phyloP scores from a whole-genome alignment of 2,113 vertebrate genomes.

The Aptenodytes patagonicus region DNA sequence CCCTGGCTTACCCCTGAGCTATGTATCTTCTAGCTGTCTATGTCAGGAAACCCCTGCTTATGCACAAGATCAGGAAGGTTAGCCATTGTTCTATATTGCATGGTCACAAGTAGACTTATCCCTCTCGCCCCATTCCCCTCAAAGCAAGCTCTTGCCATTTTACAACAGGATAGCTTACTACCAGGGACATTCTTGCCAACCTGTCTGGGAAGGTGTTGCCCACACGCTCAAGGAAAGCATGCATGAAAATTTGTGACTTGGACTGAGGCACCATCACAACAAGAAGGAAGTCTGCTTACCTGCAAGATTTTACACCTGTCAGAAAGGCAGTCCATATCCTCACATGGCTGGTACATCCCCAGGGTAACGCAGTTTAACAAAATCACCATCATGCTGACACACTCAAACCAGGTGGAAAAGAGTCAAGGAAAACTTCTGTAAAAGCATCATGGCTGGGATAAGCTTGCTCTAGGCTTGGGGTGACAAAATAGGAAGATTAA shows the following conservation, averaged over 20 bases:
- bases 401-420: constrained; percentile 90
- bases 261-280: neutral
- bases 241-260: neutral
- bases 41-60: neutral
- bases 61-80: neutral
- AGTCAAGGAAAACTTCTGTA: constrained; percentile 78
- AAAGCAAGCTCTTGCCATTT: neutral
- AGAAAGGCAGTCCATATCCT: constrained; percentile 94
- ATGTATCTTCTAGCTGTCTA: neutral
- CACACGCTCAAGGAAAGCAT: neutral
- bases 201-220: neutral
- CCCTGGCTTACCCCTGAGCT: neutral
- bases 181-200: neutral
- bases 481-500: neutral
- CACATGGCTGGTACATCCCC: constrained; percentile 97
- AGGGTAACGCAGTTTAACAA: constrained; percentile 95
- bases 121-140: neutral
- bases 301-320: constrained; percentile 94
- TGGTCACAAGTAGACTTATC: neutral
- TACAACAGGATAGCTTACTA: neutral
- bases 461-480: neutral
- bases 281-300: constrained; percentile 73
- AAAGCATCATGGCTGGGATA: neutral
- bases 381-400: constrained; percentile 96
- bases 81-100: neutral